Evolutionary conservation across 2,113 vertebrate species (phyloP).

Genomic region (Otis tarda): DNA sequence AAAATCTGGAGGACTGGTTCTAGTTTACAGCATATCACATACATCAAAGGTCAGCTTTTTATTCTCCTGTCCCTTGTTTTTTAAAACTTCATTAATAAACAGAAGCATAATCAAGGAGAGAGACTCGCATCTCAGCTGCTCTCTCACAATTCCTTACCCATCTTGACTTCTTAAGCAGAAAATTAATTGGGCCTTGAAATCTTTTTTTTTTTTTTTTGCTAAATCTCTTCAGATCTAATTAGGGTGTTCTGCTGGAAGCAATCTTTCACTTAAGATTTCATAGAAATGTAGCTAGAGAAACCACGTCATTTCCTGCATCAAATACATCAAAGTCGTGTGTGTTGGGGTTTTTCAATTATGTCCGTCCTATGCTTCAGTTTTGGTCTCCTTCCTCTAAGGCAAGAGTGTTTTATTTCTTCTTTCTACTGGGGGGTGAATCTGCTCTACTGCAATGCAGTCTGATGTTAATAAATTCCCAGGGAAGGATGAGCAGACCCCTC

Average conservation of each 20-base stretch:
- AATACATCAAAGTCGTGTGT: slow-evolving; percentile 37
- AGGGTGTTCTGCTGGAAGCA: slow-evolving; percentile 56
- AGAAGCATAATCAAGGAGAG: slow-evolving; percentile 28
- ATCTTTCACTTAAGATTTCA: slow-evolving; percentile 62
- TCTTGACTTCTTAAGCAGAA: slow-evolving; percentile 45
- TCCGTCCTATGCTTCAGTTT: not conserved
- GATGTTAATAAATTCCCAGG: not conserved
- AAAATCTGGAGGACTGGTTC: slow-evolving; percentile 45
- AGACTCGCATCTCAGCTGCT: not conserved
- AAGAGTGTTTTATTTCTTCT: not conserved
- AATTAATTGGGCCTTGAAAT: slow-evolving; percentile 48
- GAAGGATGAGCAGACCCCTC: not conserved
- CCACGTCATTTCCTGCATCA: slow-evolving; percentile 47
- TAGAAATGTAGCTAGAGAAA: slow-evolving; percentile 13
- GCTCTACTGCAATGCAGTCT: not conserved
- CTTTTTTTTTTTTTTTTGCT: not conserved
- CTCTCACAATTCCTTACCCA: not conserved
- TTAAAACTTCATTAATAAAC: slow-evolving; percentile 29
- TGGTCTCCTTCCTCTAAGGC: not conserved
- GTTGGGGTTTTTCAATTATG: not conserved
- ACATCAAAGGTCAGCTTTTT: slow-evolving; percentile 40
- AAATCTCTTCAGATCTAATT: slow-evolving; percentile 35
- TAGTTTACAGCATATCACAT: slow-evolving; percentile 38
- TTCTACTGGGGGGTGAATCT: not conserved
- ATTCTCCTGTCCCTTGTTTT: not conserved